Percentiles rank a stretch among this genome's conserved stretches.
Evolutionary conservation across 2,113 vertebrate species (phyloP).

Genomic region (Chinchilla lanigera): DNA sequence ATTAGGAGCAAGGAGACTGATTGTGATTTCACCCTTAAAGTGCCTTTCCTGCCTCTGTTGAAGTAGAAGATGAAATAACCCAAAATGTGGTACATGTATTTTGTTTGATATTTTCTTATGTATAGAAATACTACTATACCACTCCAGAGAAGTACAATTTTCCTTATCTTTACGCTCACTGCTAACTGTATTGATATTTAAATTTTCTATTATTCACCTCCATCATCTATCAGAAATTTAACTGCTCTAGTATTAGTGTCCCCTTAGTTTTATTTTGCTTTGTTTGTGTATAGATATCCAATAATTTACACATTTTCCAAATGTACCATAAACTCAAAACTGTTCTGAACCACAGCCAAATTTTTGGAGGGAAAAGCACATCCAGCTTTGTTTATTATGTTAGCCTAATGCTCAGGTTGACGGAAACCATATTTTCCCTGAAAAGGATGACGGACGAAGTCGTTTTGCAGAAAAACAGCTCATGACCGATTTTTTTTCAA

Average conservation of each 20-base stretch:
- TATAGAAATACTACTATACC: conserved; percentile 11
- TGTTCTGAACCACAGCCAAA: neutral
- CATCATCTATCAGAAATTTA: neutral
- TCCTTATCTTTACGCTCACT: neutral
- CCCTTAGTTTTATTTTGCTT: neutral
- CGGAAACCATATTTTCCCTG: conserved; percentile 15
- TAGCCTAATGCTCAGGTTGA: neutral
- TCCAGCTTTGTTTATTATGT: neutral
- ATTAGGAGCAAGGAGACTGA: neutral
- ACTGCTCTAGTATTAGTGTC: neutral
- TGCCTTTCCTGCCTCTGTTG: neutral
- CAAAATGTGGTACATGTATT: neutral
- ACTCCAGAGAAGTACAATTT: neutral
- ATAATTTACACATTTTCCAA: conserved; percentile 12
- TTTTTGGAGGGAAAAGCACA: neutral
- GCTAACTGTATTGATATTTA: neutral
- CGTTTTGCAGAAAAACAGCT: conserved; percentile 58
- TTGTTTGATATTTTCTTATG: neutral
- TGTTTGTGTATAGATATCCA: neutral
- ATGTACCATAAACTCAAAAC: neutral
- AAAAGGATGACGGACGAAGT: conserved; percentile 59
- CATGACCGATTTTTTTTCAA: conserved; percentile 56
- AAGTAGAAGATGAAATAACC: neutral
- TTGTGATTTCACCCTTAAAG: neutral
- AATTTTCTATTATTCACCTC: neutral